Evolutionary conservation across 2,888 invertebrate species (phyloP).

Genomic region (Lasioglossum marginatum): DNA sequence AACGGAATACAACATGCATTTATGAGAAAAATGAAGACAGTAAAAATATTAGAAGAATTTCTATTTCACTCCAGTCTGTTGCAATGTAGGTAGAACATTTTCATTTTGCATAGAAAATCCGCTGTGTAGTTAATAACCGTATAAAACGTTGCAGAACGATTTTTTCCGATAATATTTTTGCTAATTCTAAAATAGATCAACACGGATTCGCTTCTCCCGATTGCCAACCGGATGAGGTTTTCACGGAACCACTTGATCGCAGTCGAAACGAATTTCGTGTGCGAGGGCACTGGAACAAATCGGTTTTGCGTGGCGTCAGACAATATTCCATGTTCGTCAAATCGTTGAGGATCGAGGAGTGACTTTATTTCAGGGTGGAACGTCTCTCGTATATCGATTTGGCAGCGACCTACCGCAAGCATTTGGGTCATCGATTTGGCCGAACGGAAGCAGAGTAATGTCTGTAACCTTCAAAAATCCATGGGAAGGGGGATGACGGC

Average conservation of each 20-base stretch:
- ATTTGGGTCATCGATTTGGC: constrained; percentile 69
- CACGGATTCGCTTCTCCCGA: not conserved
- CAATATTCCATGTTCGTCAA: not conserved
- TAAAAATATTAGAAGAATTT: no score
- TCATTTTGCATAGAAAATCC: not conserved
- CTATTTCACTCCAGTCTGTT: no score
- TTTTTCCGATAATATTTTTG: not conserved
- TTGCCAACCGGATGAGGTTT: not conserved
- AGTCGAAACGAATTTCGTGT: not conserved
- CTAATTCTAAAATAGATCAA: not conserved
- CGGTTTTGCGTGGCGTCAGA: not conserved
- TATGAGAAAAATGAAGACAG: no score
- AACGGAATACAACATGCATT: no score
- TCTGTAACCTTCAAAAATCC: constrained; percentile 49
- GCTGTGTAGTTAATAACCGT: not conserved
- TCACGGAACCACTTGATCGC: not conserved
- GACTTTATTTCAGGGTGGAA: constrained; percentile 47
- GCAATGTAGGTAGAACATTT: not conserved
- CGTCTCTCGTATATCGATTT: constrained; percentile 59
- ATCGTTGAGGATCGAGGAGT: not conserved
- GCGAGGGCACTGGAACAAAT: not conserved
- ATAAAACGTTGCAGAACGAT: not conserved
- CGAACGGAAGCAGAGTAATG: constrained; percentile 34
- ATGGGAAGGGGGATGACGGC: not conserved
- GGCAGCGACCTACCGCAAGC: constrained; percentile 57